These are phyloP conservation scores for Clupea harengus DNA, from an alignment of 2,113 vertebrate genomes.

Conservation along the genomic window DNA sequence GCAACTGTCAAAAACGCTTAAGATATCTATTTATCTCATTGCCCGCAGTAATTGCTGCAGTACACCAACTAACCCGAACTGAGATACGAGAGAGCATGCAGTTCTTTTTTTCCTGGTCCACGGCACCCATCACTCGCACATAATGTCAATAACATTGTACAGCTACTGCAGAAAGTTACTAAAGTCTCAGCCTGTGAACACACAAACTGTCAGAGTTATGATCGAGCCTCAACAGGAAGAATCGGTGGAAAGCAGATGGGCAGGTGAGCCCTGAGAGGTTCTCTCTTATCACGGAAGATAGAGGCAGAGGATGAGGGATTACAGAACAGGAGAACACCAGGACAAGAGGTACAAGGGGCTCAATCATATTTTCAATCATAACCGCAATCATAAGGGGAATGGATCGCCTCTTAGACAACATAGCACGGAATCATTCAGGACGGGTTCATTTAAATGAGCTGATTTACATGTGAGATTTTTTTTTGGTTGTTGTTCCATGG, in stretches of 20 bases:
- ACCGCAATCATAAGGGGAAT: conserved; percentile 34
- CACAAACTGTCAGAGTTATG: background rate
- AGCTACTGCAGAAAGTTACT: background rate
- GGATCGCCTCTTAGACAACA: conserved; percentile 25
- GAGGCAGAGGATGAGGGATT: background rate
- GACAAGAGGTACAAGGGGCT: conserved; percentile 29
- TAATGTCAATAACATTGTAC: background rate
- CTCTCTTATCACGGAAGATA: background rate
- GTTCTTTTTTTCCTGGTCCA: background rate
- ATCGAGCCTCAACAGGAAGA: background rate
- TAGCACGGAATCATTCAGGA: background rate
- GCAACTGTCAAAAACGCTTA: background rate
- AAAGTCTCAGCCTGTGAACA: background rate
- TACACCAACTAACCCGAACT: background rate
- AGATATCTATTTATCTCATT: conserved; percentile 16
- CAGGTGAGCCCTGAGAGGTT: background rate
- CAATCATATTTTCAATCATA: conserved; percentile 22
- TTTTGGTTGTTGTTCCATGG: background rate
- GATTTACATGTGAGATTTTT: background rate
- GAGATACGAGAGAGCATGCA: background rate
- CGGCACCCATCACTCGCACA: background rate
- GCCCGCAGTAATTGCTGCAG: background rate
- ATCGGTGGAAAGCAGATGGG: background rate
- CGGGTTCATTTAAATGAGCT: background rate
- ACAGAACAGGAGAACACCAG: conserved; percentile 38